phyloP scores from a whole-genome alignment of 2,113 vertebrate genomes.

The Natator depressus region DNA sequence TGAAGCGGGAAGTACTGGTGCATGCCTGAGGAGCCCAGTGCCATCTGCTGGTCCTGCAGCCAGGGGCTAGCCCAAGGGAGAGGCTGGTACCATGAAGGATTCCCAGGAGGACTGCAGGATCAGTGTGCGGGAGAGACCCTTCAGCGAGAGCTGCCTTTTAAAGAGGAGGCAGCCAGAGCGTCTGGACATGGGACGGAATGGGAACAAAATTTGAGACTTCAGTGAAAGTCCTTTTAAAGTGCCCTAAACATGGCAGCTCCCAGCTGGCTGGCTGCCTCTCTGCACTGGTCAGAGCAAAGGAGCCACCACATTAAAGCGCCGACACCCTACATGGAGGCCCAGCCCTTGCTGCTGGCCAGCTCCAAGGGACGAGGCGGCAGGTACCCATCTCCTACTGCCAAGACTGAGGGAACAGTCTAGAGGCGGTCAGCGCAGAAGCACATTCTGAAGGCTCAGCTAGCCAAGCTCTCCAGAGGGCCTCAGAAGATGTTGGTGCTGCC shows the following conservation, averaged over 20 bases:
- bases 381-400: no score
- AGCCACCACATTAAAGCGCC: neutral
- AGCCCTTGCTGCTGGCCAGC: neutral
- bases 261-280: neutral
- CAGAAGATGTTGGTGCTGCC: no score
- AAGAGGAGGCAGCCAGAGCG: neutral
- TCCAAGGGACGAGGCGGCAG: no score
- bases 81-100: accelerated
- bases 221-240: neutral
- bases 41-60: neutral
- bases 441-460: no score
- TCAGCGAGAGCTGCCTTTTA: neutral
- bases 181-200: neutral
- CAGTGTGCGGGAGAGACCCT: neutral
- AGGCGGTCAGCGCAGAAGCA: neutral
- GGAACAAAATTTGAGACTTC: neutral
- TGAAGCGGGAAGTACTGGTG: neutral
- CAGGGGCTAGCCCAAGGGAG: neutral
- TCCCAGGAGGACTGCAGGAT: neutral
- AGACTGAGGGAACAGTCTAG: no score
- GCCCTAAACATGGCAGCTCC: neutral
- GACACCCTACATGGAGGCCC: no score
- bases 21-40: neutral
- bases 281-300: neutral
- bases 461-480: neutral